A percentile compares a stretch with the other conserved stretches of the same genome.
phyloP scores from a whole-genome alignment of 2,888 invertebrate genomes.

The Uloborus plumipes region DNA sequence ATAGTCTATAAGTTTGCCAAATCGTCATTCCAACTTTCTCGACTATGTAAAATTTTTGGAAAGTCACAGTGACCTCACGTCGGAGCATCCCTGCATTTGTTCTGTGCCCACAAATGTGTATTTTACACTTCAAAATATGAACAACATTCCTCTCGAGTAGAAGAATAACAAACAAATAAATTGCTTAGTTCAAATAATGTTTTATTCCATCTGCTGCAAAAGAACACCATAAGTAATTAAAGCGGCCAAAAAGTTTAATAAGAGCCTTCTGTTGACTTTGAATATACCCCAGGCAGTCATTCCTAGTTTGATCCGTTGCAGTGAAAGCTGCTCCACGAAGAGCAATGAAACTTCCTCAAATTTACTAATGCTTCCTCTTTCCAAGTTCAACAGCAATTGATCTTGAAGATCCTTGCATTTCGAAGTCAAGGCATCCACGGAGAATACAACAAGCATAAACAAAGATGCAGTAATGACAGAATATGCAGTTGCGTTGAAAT shows the following conservation, averaged over 20 bases:
- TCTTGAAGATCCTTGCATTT: conserved; percentile 10
- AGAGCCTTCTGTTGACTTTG: conserved; percentile 39
- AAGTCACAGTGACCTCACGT: no score
- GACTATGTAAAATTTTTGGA: no score
- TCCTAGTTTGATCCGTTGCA: conserved; percentile 1
- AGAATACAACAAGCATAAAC: conserved; percentile 20
- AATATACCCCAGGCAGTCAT: conserved; percentile 50
- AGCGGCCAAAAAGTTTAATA: conserved; percentile 35
- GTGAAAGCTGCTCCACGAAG: not conserved
- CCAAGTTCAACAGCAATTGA: not conserved
- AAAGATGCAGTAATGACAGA: conserved; percentile 14
- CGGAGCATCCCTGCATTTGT: no score
- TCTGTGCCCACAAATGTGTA: no score
- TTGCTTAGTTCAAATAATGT: no score
- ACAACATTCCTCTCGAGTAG: not conserved
- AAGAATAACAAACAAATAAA: not conserved
- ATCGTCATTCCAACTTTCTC: not conserved
- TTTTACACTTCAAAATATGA: no score
- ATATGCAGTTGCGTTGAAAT: conserved; percentile 30
- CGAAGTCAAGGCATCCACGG: conserved; percentile 19
- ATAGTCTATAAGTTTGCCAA: no score
- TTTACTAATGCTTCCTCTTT: not conserved
- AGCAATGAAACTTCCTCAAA: not conserved
- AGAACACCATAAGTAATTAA: conserved; percentile 49
- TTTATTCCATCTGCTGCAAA: conserved; percentile 38